Base-by-base conservation (phyloP, 1,140 invertebrate genomes). In the Pseudomyrmex sp. region DNA sequence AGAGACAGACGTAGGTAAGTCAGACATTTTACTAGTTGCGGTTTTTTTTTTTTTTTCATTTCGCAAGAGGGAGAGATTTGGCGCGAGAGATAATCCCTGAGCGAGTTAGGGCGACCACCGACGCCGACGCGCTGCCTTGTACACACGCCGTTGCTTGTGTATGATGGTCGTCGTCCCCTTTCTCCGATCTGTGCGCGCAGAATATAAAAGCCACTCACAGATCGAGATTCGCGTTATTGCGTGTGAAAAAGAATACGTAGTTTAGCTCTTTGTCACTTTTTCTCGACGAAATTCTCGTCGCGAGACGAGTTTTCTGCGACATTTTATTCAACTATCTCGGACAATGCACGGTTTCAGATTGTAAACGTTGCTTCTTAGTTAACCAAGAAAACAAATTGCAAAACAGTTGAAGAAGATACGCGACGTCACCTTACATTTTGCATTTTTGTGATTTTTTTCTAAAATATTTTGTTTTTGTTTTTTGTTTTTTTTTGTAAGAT, bases 1-100 rank as follows among this genome's bases (percentile, higher is more conserved):
- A 46, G n/a, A 26, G 9, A 65, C 2, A 80, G 66, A 80, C 54
- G 46, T 80, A 80, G 59, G 76, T 80, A 80, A 72, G 76, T 80
- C 65, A 26, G 48, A 9, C 20, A 10, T 20, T 70, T 80, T 13
- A 50, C 46, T 13, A 15, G 4, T 7, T 18, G 52, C 44, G 54
- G 18, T 23, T 23, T 23, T 23, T 23, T 23, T 23, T 23, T 1
- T 48, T 12, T 2, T 18, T 70, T 61, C 1, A 4, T 12, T 23
- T 23, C 26, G 1, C 13, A 50, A 79, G 63, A 56, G 65, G 58
- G 65, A 48, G 63, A 79, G 35, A 58, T 35, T 35, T 35, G 35
- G 35, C 26, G 15, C 26, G 44, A 13, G 63, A 79, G 63, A 79
- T 79, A 35, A 35, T 69, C 20, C 12, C 52, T 66, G 56, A 74